Percentiles rank a stretch among this genome's conserved stretches.
Evolutionary conservation across 2,888 invertebrate genomes (phyloP).

Genomic region (Thysanoteuthis rhombus): DNA sequence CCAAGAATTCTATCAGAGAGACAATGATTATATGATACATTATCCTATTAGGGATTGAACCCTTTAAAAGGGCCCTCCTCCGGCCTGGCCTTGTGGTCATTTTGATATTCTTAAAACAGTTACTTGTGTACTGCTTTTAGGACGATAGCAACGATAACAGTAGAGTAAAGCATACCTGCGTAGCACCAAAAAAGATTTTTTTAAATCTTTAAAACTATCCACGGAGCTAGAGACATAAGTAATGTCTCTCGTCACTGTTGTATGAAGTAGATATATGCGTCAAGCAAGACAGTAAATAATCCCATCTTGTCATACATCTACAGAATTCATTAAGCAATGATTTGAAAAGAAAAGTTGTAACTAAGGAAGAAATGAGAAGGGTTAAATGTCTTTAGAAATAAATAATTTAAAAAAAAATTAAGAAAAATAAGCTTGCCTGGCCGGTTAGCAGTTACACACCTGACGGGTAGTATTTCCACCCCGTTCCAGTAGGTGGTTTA

Average conservation of each 20-base stretch:
- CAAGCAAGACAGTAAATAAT: not conserved
- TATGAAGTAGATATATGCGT: not conserved
- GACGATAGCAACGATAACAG: not conserved
- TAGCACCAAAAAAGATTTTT: not conserved
- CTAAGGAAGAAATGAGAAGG: not conserved
- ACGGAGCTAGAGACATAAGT: not conserved
- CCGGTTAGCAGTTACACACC: not conserved
- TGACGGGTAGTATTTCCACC: not conserved
- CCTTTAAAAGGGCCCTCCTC: not conserved
- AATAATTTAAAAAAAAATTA: not conserved
- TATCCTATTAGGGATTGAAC: conserved; percentile 33
- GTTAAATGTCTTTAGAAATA: too few relatives aligned
- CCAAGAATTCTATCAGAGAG: conserved; percentile 52
- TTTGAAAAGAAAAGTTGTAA: not conserved
- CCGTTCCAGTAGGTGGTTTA: conserved; percentile 12
- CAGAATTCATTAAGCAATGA: not conserved
- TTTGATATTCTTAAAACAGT: not conserved
- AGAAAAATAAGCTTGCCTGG: not conserved
- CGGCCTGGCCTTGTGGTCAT: not conserved
- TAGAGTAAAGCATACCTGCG: not conserved
- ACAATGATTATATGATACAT: conserved; percentile 42
- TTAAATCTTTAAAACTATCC: not conserved
- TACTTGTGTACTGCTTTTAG: not conserved
- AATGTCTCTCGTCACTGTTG: not conserved
- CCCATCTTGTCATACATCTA: not conserved